phyloP scores from a whole-genome alignment of 2,113 vertebrate genomes.

The Dolichotis patagonum region DNA sequence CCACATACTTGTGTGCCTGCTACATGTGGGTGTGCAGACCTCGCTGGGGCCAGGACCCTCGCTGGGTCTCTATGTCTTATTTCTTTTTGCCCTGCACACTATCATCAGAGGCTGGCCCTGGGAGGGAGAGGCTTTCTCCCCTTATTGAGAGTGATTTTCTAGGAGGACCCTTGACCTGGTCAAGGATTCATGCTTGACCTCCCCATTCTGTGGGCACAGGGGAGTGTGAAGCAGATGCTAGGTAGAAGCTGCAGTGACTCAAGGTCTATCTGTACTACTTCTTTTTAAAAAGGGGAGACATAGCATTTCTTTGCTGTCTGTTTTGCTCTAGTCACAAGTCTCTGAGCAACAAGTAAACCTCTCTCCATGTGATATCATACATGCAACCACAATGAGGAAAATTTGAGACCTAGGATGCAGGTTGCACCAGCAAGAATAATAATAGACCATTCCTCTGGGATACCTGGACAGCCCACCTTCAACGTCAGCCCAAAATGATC shows the following conservation, averaged over 20 bases:
- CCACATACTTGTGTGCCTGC: not conserved
- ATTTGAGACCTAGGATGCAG: not conserved
- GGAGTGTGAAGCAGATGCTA: not conserved
- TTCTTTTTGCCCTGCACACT: not conserved
- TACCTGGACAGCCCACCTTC: not conserved
- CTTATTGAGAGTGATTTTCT: not conserved
- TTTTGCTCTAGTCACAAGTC: not conserved
- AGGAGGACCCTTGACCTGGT: not conserved
- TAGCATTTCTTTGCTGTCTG: not conserved
- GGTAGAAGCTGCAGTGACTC: not conserved
- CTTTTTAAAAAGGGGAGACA: not conserved
- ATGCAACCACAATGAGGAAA: not conserved
- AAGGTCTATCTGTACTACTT: not conserved
- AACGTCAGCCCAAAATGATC: not conserved
- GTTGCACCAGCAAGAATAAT: not conserved
- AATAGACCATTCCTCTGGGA: not conserved
- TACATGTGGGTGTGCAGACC: rapidly evolving
- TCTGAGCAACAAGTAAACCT: not conserved
- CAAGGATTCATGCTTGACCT: not conserved
- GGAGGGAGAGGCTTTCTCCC: not conserved
- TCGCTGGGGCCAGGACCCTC: rapidly evolving
- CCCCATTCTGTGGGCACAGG: rapidly evolving
- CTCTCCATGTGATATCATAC: not conserved
- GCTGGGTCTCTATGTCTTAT: too few species aligned
- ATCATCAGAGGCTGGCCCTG: not conserved